A percentile compares a stretch with the other conserved stretches of the same genome.
phyloP scores from a whole-genome alignment of 2,113 vertebrate genomes.

The Gnathonemus echidnorhynchus region DNA sequence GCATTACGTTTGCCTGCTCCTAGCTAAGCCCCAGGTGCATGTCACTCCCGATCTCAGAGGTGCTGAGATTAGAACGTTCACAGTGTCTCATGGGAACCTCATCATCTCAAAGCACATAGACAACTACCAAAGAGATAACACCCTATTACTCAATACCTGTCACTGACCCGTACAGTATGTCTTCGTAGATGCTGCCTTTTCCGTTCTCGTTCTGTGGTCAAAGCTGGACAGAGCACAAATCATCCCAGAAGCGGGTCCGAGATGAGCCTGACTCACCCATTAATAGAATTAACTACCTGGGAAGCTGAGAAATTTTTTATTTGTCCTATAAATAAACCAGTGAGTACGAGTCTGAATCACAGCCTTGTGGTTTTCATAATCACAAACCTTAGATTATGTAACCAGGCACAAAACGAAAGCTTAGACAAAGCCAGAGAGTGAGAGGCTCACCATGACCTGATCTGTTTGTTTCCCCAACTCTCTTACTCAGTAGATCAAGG shows the following conservation, averaged over 20 bases:
- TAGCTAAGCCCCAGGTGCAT: not conserved
- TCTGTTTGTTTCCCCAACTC: not conserved
- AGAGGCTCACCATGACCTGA: not conserved
- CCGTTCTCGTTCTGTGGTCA: not conserved
- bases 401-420: not conserved
- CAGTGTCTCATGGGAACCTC: not conserved
- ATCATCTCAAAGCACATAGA: not conserved
- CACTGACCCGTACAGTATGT: not conserved
- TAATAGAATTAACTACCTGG: not conserved
- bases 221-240: not conserved
- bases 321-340: not conserved
- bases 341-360: not conserved
- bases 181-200: not conserved
- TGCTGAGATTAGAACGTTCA: not conserved
- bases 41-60: not conserved
- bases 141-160: not conserved
- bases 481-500: not conserved
- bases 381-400: not conserved
- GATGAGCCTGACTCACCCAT: not conserved
- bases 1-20: not conserved
- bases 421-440: not conserved
- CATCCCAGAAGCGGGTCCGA: not conserved
- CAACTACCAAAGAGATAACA: not conserved
- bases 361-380: not conserved
- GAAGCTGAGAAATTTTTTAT: not conserved